phyloP scores from a whole-genome alignment of 2,888 invertebrate genomes.

The Colostygia pectinataria region DNA sequence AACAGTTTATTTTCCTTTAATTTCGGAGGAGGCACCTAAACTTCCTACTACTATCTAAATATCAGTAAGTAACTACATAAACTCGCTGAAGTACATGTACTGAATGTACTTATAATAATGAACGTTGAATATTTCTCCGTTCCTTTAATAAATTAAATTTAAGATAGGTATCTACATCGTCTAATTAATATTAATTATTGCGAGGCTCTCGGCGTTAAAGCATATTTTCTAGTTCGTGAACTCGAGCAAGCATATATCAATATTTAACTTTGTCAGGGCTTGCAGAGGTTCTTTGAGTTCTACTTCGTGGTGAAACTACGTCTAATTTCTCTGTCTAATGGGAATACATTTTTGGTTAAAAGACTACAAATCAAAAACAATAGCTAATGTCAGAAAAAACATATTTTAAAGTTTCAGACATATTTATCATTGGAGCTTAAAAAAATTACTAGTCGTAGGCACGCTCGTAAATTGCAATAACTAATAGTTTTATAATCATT shows the following conservation, averaged over 20 bases:
- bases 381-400: no score
- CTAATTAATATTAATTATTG: slow-evolving; percentile 41
- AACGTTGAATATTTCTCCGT: slow-evolving; percentile 20
- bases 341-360: no score
- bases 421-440: no score
- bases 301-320: no score
- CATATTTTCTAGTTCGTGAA: slow-evolving; percentile 23
- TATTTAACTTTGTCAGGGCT: slow-evolving; percentile 16
- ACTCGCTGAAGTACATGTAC: slow-evolving; percentile 17
- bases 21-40: slow-evolving; percentile 42
- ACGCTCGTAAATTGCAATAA: no score
- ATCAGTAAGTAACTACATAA: no score
- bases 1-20: slow-evolving; percentile 39
- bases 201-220: slow-evolving; percentile 25
- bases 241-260: slow-evolving; percentile 13
- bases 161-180: slow-evolving; percentile 30
- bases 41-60: slow-evolving; percentile 4
- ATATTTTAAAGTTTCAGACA: no score
- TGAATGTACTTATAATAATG: slow-evolving; percentile 27
- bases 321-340: no score
- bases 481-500: neutral
- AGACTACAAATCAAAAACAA: no score
- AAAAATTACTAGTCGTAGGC: no score
- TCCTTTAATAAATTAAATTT: slow-evolving; percentile 39
- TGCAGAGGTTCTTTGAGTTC: neutral